Evolutionary conservation across 2,113 vertebrate genomes (phyloP).

Genomic region (Brachyistius frenatus): DNA sequence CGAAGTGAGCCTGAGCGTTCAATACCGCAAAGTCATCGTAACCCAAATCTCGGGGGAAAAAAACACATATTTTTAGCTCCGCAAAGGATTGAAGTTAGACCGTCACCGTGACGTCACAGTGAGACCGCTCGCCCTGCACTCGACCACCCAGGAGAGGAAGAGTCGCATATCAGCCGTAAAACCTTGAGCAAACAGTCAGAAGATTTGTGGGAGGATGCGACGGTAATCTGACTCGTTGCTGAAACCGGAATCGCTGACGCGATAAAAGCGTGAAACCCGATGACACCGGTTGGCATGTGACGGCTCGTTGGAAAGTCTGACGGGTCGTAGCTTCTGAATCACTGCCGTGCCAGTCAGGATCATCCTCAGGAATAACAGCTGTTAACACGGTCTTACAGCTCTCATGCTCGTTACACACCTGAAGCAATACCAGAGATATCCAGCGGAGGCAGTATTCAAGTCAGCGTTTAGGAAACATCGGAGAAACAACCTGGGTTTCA

Average conservation of each 20-base stretch:
- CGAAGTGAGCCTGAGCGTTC: not conserved
- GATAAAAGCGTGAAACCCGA: constrained; percentile 23
- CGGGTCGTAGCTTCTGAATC: constrained; percentile 10
- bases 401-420: too few relatives aligned
- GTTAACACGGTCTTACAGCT: too few relatives aligned
- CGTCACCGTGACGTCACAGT: constrained; percentile 6
- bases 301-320: constrained; percentile 3
- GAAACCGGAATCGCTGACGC: not conserved
- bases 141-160: constrained; percentile 40
- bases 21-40: not conserved
- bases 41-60: not conserved
- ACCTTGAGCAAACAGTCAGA: constrained; percentile 37
- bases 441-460: too few relatives aligned
- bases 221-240: constrained; percentile 50
- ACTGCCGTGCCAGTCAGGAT: not conserved
- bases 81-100: not conserved
- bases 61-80: constrained; percentile 4
- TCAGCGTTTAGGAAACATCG: too few relatives aligned
- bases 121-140: not conserved
- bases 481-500: too few relatives aligned
- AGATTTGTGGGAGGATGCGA: not conserved
- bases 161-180: constrained; percentile 5
- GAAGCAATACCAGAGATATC: too few relatives aligned
- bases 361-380: not conserved
- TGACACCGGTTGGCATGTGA: constrained; percentile 23